Conservation (phyloP, 2,797 vertebrate genomes). For the Limnodromus scolopaceus region DNA sequence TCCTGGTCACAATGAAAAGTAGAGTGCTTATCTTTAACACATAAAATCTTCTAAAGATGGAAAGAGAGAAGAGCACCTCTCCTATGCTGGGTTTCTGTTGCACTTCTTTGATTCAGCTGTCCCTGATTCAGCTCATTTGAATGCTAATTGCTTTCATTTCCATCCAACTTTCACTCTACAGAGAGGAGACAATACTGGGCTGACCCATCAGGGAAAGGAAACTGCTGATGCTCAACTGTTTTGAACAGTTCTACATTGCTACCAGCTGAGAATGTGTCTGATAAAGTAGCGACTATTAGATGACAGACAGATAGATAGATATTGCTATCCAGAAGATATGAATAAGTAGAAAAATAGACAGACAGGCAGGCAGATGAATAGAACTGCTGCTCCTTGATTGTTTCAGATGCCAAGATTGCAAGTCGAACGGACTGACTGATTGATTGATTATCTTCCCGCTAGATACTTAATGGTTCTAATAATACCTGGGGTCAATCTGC, state of each 20-base stretch:
- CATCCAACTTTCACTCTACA: not conserved
- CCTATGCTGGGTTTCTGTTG: not conserved
- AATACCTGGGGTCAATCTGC: conserved; percentile 46
- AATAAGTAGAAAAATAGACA: not conserved
- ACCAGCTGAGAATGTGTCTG: not conserved
- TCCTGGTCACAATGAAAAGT: not conserved
- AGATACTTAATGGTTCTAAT: conserved; percentile 32
- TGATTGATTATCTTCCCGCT: conserved; percentile 21
- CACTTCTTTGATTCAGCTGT: not conserved
- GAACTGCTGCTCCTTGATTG: not conserved
- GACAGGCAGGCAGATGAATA: not conserved
- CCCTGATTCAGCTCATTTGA: not conserved
- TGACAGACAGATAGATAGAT: not conserved
- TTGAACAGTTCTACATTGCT: not conserved
- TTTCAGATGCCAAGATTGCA: conserved; percentile 9
- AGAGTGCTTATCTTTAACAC: not conserved
- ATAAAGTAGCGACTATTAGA: not conserved
- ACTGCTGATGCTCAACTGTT: not conserved
- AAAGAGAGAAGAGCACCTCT: not conserved
- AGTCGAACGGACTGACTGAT: conserved; percentile 13
- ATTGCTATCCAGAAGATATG: not conserved
- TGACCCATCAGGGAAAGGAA: not conserved
- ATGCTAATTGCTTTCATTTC: not conserved
- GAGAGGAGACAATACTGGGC: not conserved
- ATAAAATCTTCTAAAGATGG: not conserved